phyloP scores from a whole-genome alignment of 2,113 vertebrate genomes.

The Corvus hawaiiensis region DNA sequence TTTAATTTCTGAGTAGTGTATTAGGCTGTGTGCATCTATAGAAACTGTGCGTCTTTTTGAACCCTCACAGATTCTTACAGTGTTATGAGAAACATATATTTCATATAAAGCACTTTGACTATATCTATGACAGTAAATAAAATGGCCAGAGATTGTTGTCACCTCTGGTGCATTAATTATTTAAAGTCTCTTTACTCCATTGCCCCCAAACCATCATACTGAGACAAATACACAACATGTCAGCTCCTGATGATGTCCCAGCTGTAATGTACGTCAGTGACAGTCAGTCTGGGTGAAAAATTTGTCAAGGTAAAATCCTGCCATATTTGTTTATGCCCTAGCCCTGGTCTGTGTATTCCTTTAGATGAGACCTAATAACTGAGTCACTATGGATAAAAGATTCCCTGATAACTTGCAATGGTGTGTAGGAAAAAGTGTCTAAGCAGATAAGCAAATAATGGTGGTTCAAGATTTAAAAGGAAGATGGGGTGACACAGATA shows the following conservation, averaged over 20 bases:
- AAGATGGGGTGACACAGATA: neutral
- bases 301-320: neutral
- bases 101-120: neutral
- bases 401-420: neutral
- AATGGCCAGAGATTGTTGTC: neutral
- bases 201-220: neutral
- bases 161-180: neutral
- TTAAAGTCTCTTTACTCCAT: neutral
- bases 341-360: neutral
- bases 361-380: neutral
- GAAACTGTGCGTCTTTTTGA: neutral
- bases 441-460: neutral
- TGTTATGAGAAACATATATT: neutral
- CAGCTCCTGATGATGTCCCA: neutral
- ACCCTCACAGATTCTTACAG: neutral
- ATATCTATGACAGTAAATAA: neutral
- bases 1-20: neutral
- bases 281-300: neutral
- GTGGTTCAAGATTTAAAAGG: neutral
- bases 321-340: neutral
- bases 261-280: neutral
- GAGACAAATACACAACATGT: neutral
- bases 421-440: neutral
- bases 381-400: neutral
- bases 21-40: neutral